phyloP scores from a whole-genome alignment of 2,113 vertebrate genomes.

The Rhadina sibilatrix region DNA sequence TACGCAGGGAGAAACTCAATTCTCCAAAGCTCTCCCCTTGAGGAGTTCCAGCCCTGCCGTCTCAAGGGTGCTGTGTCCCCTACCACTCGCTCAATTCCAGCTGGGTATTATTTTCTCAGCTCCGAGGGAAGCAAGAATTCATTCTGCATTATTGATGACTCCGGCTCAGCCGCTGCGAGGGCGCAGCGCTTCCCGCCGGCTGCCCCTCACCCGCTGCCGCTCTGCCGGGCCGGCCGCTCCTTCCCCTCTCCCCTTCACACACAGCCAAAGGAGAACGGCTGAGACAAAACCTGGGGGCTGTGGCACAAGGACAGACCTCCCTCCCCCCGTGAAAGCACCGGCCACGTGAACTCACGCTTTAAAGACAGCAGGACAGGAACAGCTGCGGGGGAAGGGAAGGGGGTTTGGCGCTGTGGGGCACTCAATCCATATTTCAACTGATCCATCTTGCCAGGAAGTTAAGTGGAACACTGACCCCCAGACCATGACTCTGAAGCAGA shows the following conservation, averaged over 20 bases:
- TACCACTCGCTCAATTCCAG: neutral
- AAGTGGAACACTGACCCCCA: neutral
- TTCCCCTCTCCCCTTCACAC: neutral
- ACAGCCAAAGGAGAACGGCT: neutral
- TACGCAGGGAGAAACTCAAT: conserved; percentile 36
- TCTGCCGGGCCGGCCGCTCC: rapidly evolving
- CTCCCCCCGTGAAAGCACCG: rapidly evolving
- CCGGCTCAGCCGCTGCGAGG: neutral
- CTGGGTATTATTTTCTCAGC: conserved; percentile 35
- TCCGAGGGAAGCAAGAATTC: conserved; percentile 43
- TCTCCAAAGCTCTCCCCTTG: conserved; percentile 29
- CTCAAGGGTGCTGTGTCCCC: conserved; percentile 58
- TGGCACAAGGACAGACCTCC: rapidly evolving
- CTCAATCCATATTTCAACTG: rapidly evolving
- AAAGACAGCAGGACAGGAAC: rapidly evolving
- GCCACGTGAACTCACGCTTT: rapidly evolving
- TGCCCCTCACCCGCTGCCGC: neutral
- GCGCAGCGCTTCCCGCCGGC: neutral
- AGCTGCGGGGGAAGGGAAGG: neutral
- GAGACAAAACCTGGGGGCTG: rapidly evolving
- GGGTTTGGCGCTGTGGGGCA: rapidly evolving
- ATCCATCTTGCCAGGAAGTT: neutral
- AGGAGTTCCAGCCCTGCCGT: neutral
- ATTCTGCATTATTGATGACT: conserved; percentile 59
- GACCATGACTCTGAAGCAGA: neutral